Evolutionary conservation across 2,113 vertebrate genomes (phyloP).

Genomic region (Bufo bufo): DNA sequence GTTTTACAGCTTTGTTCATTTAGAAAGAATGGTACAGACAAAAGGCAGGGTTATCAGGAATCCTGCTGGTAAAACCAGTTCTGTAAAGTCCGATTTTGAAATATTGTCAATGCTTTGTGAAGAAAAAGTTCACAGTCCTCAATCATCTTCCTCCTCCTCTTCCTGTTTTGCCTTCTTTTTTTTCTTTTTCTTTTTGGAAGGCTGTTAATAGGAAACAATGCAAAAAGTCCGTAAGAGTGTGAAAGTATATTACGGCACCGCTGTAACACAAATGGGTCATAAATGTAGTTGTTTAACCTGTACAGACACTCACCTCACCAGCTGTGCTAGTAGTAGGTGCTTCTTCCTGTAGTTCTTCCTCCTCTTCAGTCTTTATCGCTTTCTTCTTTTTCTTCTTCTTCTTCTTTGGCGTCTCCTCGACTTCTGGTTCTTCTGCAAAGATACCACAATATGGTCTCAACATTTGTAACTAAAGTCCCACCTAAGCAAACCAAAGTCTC

Average conservation of each 20-base stretch:
- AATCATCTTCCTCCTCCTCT: slow-evolving; percentile 35
- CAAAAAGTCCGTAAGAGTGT: background rate
- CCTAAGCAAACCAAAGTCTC: background rate
- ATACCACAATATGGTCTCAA: background rate
- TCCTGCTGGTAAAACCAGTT: background rate
- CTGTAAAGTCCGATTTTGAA: background rate
- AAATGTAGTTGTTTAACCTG: background rate
- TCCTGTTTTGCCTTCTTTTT: slow-evolving; percentile 75
- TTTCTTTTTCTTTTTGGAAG: slow-evolving; percentile 85
- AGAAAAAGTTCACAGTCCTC: background rate
- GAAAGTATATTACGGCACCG: background rate
- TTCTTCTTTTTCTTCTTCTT: slow-evolving; percentile 87
- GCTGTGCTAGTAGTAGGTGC: slow-evolving; percentile 37
- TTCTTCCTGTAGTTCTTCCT: background rate
- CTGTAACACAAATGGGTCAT: background rate
- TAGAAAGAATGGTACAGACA: background rate
- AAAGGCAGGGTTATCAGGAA: background rate
- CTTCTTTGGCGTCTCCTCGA: slow-evolving; percentile 81
- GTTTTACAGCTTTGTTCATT: background rate
- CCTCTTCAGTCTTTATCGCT: background rate
- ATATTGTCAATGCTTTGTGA: background rate
- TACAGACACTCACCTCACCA: slow-evolving; percentile 42
- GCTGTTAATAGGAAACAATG: slow-evolving; percentile 67
- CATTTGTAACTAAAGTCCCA: rapidly evolving
- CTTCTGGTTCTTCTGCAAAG: slow-evolving; percentile 62